Evolutionary conservation across 2,888 invertebrate genomes (phyloP).

Genomic region (Anagyrus pseudococci): DNA sequence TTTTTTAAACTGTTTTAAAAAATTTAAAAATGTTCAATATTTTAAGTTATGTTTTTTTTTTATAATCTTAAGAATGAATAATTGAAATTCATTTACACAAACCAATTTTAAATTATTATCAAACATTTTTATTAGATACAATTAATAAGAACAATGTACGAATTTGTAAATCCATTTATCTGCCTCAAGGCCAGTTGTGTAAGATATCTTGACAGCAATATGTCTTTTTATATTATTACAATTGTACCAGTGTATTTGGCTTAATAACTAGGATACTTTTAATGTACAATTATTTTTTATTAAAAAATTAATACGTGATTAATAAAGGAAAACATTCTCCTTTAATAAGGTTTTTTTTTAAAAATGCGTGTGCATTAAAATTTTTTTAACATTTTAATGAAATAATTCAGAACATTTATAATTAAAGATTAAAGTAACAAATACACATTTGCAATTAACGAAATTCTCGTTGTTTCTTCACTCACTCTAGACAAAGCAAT

Average conservation of each 20-base stretch:
- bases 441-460: too few relatives aligned
- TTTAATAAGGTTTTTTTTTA: background rate
- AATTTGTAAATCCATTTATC: conserved; percentile 36
- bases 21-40: too few relatives aligned
- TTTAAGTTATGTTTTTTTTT: too few relatives aligned
- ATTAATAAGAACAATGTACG: conserved; percentile 20
- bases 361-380: background rate
- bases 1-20: too few relatives aligned
- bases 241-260: too few relatives aligned
- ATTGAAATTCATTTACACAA: too few relatives aligned
- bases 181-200: conserved; percentile 20
- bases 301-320: conserved; percentile 28
- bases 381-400: background rate
- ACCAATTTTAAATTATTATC: too few relatives aligned
- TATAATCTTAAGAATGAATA: too few relatives aligned
- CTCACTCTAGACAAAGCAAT: too few relatives aligned
- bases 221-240: conserved; percentile 28
- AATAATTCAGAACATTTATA: background rate
- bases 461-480: too few relatives aligned
- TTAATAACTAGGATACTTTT: conserved; percentile 31
- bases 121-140: too few relatives aligned
- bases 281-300: conserved; percentile 37
- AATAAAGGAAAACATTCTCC: conserved; percentile 8
- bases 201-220: conserved; percentile 18
- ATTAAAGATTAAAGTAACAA: background rate